These are phyloP conservation scores for Platerodrilus igneus DNA, from an alignment of 2,888 invertebrate genomes.

Conservation along the genomic window DNA sequence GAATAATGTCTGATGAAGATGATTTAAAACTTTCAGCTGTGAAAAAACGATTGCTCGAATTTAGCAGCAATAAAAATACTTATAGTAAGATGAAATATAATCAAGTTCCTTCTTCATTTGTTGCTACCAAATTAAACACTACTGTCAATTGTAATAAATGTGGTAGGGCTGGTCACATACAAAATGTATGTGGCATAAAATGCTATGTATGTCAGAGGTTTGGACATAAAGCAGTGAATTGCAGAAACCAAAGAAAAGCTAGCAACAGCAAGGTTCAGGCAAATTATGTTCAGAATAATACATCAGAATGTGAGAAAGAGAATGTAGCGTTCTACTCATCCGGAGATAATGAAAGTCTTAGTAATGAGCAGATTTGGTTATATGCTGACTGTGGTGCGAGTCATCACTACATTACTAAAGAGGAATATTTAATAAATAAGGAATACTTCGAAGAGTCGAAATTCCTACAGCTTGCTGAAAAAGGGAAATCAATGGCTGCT, in stretches of 20 bases:
- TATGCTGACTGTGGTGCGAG: no score
- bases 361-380: no score
- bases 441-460: constrained; percentile 10
- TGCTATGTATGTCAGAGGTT: constrained; percentile 3
- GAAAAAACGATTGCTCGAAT: constrained; percentile 22
- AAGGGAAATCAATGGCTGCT: constrained; percentile 8
- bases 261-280: no score
- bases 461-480: constrained; percentile 5
- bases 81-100: no score
- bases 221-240: constrained; percentile 6
- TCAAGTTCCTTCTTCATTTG: constrained; percentile 6
- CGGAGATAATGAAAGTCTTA: no score
- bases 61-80: not conserved
- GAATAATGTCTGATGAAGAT: constrained; percentile 24
- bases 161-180: constrained; percentile 34
- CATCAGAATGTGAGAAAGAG: constrained; percentile 1
- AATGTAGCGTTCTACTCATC: no score
- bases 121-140: constrained; percentile 21
- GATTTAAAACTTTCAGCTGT: constrained; percentile 22
- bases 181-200: constrained; percentile 31
- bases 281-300: not conserved
- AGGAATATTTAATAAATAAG: constrained; percentile 2
- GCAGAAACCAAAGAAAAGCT: constrained; percentile 25
- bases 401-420: constrained; percentile 10
- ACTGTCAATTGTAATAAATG: constrained; percentile 35